Conservation (phyloP, 2,113 vertebrate genomes). For the Prunella fulvescens region DNA sequence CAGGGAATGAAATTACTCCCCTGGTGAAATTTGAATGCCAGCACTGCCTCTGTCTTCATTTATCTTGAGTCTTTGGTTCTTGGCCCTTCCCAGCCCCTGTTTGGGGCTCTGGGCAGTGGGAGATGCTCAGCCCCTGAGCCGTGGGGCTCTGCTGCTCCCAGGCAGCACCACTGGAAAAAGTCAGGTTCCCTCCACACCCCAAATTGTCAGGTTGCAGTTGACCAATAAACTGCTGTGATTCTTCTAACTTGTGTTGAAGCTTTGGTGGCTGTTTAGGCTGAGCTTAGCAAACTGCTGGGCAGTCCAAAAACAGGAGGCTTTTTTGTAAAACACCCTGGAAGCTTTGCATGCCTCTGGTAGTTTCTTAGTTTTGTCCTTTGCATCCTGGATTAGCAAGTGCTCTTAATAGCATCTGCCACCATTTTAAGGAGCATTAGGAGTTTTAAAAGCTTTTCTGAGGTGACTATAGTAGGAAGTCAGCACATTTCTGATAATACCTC, state of each 20-base stretch:
- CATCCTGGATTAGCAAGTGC: not conserved
- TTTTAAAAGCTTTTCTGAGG: not conserved
- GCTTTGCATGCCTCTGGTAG: not conserved
- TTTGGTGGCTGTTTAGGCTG: not conserved
- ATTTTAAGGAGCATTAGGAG: not conserved
- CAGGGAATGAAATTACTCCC: not conserved
- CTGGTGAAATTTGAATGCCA: not conserved
- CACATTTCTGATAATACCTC: not conserved
- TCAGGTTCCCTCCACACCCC: fast-evolving
- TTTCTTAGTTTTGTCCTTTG: not conserved
- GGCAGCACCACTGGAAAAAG: not conserved
- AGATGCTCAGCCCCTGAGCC: not conserved
- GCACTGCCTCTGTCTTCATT: not conserved
- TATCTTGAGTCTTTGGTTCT: not conserved
- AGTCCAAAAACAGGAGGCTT: not conserved
- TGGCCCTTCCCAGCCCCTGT: not conserved
- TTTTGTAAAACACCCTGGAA: not conserved
- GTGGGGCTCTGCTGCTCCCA: fast-evolving
- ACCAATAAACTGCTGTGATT: not conserved
- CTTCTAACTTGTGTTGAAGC: not conserved
- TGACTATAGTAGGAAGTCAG: not conserved
- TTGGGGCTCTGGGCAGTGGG: not conserved
- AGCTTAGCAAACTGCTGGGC: not conserved
- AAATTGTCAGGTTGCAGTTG: fast-evolving
- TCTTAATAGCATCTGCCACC: not conserved